phyloP scores from a whole-genome alignment of 2,888 invertebrate species.

The Glyphotaelius pellucidus region DNA sequence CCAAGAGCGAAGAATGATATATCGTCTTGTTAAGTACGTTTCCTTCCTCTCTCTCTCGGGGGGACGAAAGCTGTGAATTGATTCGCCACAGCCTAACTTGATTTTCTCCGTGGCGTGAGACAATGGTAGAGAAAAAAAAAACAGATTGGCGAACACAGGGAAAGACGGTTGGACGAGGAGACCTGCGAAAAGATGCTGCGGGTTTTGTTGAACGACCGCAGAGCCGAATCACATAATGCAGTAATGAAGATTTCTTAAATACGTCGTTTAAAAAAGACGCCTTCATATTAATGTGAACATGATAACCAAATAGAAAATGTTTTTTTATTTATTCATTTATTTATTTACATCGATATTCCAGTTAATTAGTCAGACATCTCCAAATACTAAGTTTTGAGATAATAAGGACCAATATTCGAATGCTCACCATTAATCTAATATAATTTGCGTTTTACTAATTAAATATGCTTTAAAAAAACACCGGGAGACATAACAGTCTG shows the following conservation, averaged over 20 bases:
- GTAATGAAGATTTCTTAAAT: neutral
- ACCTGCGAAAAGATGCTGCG: slow-evolving; percentile 12
- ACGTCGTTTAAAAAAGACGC: too few relatives aligned
- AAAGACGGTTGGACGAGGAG: slow-evolving; percentile 34
- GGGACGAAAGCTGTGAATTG: slow-evolving; percentile 50
- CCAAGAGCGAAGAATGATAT: slow-evolving; percentile 47
- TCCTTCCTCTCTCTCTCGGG: slow-evolving; percentile 36
- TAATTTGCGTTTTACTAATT: too few relatives aligned
- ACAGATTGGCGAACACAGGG: slow-evolving; percentile 57
- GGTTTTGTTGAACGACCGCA: neutral
- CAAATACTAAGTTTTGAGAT: too few relatives aligned
- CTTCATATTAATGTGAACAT: too few relatives aligned
- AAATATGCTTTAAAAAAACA: too few relatives aligned
- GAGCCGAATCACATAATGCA: neutral
- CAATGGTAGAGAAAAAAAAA: slow-evolving; percentile 57
- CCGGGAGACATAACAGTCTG: too few relatives aligned
- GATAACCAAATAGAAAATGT: too few relatives aligned
- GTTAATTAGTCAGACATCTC: too few relatives aligned
- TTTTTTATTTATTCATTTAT: too few relatives aligned
- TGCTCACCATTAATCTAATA: too few relatives aligned
- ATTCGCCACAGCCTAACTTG: slow-evolving; percentile 59
- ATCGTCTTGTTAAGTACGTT: slow-evolving; percentile 41
- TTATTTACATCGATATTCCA: too few relatives aligned
- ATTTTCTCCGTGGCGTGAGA: slow-evolving; percentile 59
- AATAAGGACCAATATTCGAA: too few relatives aligned